Base-by-base conservation (phyloP, 1,140 invertebrate species). In the Agrypnia vestita region DNA sequence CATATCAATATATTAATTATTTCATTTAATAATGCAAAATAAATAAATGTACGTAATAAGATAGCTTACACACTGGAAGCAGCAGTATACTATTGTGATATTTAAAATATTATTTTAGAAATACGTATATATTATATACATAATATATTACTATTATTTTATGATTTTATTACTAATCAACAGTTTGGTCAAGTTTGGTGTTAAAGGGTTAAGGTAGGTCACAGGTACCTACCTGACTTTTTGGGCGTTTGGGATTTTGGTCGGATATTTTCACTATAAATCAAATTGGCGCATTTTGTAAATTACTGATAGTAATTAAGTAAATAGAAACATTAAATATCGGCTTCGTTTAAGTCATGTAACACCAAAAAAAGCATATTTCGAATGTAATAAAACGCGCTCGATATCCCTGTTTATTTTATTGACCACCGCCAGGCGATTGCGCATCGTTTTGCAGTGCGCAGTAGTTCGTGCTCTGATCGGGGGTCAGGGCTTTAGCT, bases 331-430 rank as follows among this genome's bases (percentile, higher is more conserved):
- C 17, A 10, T 25, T 15, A 8, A 71, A 71, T 71, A 15, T 71
- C 46, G 19, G 67, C 47, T 17, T 53, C 46, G 19, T 71, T 25
- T 49, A 35, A 19, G 69, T 25, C 77, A 73, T 73, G 77, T 59
- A 71, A 64, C 21, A 51, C 17, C 19, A 73, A 73, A 79, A 72
- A 79, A 73, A 69, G 47, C 56, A 74, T 73, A 79, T 88, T 88
- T 88, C 85, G 88, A 88, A 88, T 88, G 86, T 88, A 88, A 88
- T 89, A 89, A 89, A 89, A 89, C 87, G 88, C 88, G 88, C 88
- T 89, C 88, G 88, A 90, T 89, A 90, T 86, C 87, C 87, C 88
- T 88, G 88, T 89, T 89, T 90, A 89, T 89, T 90, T 90, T 90
- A 90, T 90, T 90, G 88, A 90, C 88, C 88, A 89, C 88, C 88